Percentiles rank a stretch among this genome's conserved stretches.
These are phyloP conservation scores for Mungos mungo DNA, from an alignment of 2,113 vertebrate genomes.

Conservation along the genomic window DNA sequence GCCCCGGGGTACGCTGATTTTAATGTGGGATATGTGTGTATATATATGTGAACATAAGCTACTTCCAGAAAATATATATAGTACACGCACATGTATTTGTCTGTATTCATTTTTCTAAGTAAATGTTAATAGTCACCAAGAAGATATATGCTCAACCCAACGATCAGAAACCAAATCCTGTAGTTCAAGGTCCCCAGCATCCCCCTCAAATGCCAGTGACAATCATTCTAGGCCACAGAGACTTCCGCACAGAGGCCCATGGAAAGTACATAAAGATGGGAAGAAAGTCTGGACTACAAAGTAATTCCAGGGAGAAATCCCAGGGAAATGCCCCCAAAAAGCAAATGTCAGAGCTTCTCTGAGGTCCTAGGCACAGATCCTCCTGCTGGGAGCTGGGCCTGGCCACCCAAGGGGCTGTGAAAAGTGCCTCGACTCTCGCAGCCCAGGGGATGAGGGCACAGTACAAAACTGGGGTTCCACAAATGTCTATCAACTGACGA, in stretches of 20 bases:
- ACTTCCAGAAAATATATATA: not conserved
- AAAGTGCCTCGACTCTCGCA: not conserved
- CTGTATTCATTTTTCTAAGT: not conserved
- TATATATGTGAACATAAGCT: not conserved
- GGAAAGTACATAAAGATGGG: not conserved
- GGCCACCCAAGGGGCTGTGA: not conserved
- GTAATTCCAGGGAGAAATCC: not conserved
- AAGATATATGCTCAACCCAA: not conserved
- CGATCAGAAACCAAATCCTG: not conserved
- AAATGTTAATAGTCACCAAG: not conserved
- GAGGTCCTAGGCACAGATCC: not conserved
- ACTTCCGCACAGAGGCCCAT: not conserved
- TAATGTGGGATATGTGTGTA: not conserved
- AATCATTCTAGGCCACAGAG: not conserved
- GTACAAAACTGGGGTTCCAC: rapidly evolving
- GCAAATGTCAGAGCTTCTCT: not conserved
- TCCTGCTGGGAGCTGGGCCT: not conserved
- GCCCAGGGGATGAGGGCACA: not conserved
- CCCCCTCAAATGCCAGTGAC: not conserved
- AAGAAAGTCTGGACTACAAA: not conserved
- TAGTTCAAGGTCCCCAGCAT: not conserved
- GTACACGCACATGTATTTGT: not conserved
- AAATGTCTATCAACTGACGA: too few relatives aligned
- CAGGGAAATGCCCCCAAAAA: not conserved
- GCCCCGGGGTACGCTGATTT: not conserved